Percentiles rank a stretch among this genome's conserved stretches.
These are phyloP conservation scores for Amblyornis subalaris DNA, from an alignment of 2,113 vertebrate species.

Conservation along the genomic window DNA sequence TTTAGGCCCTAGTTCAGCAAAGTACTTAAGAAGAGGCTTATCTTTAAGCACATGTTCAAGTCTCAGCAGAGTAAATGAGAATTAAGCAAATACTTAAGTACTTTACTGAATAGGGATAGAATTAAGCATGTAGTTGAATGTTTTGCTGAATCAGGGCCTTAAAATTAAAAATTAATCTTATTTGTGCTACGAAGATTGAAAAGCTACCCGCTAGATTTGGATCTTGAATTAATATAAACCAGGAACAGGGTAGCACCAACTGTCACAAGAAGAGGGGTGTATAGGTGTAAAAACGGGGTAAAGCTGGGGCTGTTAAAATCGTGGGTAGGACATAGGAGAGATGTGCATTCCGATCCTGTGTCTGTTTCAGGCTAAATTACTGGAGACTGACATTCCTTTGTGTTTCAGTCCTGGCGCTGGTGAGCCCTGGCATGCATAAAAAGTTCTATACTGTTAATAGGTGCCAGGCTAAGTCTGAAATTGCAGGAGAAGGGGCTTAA, in stretches of 20 bases:
- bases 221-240: constrained; percentile 46
- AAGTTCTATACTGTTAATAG: not conserved
- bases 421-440: not conserved
- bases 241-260: constrained; percentile 20
- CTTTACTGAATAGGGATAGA: constrained; percentile 61
- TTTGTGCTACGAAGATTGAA: constrained; percentile 56
- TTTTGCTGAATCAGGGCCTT: constrained; percentile 56
- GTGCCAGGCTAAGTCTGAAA: not conserved
- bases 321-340: not conserved
- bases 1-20: constrained; percentile 57
- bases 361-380: not conserved
- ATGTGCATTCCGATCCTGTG: fast-evolving
- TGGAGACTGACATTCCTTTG: not conserved
- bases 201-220: constrained; percentile 42
- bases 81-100: constrained; percentile 64
- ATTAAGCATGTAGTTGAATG: constrained; percentile 62
- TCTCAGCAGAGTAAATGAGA: constrained; percentile 60
- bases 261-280: not conserved
- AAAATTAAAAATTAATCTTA: constrained; percentile 69
- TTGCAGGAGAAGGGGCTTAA: not conserved
- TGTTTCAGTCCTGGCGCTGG: not conserved
- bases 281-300: constrained; percentile 5
- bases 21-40: constrained; percentile 64
- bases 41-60: constrained; percentile 65
- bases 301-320: not conserved